These are phyloP conservation scores for Epistrophe eligans DNA, from an alignment of 2,888 invertebrate species.

Conservation along the genomic window DNA sequence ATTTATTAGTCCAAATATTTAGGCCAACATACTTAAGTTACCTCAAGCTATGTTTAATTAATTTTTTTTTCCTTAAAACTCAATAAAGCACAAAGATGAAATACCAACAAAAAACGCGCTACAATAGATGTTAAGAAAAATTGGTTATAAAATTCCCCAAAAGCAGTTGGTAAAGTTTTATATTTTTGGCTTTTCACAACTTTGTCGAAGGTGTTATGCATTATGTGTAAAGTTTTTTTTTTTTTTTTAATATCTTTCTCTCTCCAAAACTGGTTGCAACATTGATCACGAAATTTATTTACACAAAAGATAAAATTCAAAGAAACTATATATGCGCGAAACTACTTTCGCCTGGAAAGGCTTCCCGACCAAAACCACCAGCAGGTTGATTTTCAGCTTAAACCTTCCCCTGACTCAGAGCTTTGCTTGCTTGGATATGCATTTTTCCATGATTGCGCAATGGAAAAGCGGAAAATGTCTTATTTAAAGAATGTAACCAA, in stretches of 20 bases:
- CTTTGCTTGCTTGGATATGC: constrained; percentile 47
- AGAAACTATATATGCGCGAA: constrained; percentile 51
- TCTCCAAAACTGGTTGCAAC: constrained; percentile 57
- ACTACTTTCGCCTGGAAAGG: constrained; percentile 69
- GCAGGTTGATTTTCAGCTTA: constrained; percentile 23
- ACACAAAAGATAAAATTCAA: constrained; percentile 30
- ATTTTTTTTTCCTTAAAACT: constrained; percentile 13
- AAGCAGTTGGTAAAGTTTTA: background rate
- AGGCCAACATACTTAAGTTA: constrained; percentile 27
- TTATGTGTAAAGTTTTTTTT: constrained; percentile 24
- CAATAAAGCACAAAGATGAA: constrained; percentile 41
- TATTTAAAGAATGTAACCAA: constrained; percentile 8
- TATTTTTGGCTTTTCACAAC: constrained; percentile 64
- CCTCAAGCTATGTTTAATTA: constrained; percentile 34
- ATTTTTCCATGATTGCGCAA: constrained; percentile 56
- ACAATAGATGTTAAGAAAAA: constrained; percentile 39
- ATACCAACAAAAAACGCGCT: constrained; percentile 3
- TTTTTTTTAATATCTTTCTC: constrained; percentile 29
- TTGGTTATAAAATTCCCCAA: constrained; percentile 60
- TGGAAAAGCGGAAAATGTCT: constrained; percentile 54
- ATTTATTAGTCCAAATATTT: constrained; percentile 31
- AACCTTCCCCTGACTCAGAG: constrained; percentile 44
- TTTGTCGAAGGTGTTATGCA: constrained; percentile 63
- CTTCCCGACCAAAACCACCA: constrained; percentile 41
- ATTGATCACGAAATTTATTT: constrained; percentile 66